Base-by-base conservation (phyloP, 2,113 vertebrate genomes). In the Hiodon tergisus region DNA sequence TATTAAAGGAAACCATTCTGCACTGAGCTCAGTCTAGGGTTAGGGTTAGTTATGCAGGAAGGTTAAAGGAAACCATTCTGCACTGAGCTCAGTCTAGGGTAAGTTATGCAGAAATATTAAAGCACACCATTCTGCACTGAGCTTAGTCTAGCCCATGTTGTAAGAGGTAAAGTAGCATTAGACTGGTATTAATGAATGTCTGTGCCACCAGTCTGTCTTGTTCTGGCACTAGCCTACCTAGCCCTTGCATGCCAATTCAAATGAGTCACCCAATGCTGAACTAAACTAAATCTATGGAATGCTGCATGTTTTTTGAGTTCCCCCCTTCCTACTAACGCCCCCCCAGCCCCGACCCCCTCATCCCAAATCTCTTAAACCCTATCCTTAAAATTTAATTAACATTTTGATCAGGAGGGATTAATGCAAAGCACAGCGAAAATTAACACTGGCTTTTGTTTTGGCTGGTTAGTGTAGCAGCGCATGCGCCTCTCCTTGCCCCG, bases 381-480 rank as follows among this genome's bases (percentile, higher is more conserved):
- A 31, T 75, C 69, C 67, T 75, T 79, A 75, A 73, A 16, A 73
- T 74, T 67, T 69, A 79, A 71, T 80, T 78, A 76, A 77, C 71
- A 81, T 79, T 68, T 79, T 75, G 3, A 71, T 71, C 53, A 65
- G 61, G n/a, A 60, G 69, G 75, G 76, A 74, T 80, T 78, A 74
- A 67, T 72, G 70, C n/a, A 2, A 71, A 76, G 66, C 14, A 54
- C 68, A 65, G 61, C 65, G 67, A 72, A 67, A 69, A 68, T 59
- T 75, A 73, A 66, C 74, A 63, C 66, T 67, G 63, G 75, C 78
- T 73, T 73, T 76, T 76, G 71, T 79, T 69, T 76, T 52, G 75
- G 69, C 71, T 74, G 69, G 69, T 66, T 58, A 72, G 69, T 75
- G 69, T 73, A 55, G 52, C 69, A 65, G 65, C 60, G 55, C 67